Conservation (phyloP, 2,113 vertebrate genomes). For the Agapornis roseicollis region DNA sequence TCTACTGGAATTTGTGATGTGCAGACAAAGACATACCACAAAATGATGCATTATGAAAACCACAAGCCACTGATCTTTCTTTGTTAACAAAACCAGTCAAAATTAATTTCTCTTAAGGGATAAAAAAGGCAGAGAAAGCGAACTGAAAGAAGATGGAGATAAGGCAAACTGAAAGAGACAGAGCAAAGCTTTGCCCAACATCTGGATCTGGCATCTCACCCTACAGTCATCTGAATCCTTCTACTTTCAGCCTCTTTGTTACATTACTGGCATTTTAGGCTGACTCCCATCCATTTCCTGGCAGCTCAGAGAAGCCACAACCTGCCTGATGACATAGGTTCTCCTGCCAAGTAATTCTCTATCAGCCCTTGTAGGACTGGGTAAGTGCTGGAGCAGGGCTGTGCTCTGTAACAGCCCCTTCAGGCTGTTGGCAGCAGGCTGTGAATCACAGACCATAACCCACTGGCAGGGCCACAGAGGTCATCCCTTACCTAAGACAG, state of each 20-base stretch:
- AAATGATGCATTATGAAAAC: background rate
- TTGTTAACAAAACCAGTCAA: constrained; percentile 26
- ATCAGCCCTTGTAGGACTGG: background rate
- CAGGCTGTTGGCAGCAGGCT: background rate
- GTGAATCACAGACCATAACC: background rate
- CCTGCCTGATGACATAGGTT: background rate
- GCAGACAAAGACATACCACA: constrained; percentile 31
- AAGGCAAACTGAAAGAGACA: constrained; percentile 1
- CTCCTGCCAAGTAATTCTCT: background rate
- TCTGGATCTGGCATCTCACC: background rate
- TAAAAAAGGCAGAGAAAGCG: background rate
- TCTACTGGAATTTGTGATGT: constrained; percentile 32
- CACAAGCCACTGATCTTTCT: constrained; percentile 12
- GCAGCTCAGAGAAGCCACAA: background rate
- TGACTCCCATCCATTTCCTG: background rate
- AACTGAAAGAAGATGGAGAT: constrained; percentile 13
- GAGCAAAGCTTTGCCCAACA: background rate
- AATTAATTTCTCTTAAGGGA: constrained; percentile 21
- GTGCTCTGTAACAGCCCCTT: background rate
- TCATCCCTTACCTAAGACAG: background rate
- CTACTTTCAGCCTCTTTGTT: background rate
- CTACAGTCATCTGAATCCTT: background rate
- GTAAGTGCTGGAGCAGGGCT: background rate
- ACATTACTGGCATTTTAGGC: background rate
- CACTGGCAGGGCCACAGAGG: accelerated